Evolutionary conservation across 1,140 invertebrate species (phyloP), one percentile per base, ranked within the genome.

Genomic region (Vollenhovia emeryi): DNA sequence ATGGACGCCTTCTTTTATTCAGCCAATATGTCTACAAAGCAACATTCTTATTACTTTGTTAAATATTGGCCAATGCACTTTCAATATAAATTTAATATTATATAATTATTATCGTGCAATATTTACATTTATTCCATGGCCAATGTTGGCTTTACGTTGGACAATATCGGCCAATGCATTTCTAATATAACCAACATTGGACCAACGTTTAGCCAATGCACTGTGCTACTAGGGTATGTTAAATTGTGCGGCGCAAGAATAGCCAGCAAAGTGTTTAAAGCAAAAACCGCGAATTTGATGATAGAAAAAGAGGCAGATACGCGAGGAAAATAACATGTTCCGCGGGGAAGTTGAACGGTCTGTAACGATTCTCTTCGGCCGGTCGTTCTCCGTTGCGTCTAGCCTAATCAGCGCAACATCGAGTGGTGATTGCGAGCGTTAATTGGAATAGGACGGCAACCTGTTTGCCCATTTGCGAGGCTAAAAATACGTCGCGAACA

Each of bases 401-500:
- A 52, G 30, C 9, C 30, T 30, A 68, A 68, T 68, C 43, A 68
- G 33, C 75, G 30, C 60, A 50, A 50, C 13, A 18, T 66, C 30
- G 75, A 66, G 13, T 21, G 11, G 8, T 9, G 5, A 3, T 75
- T 13, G 55, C 36, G 59, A 66, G 60, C 13, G n/a, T 36, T 57
- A 50, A 78, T 64, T 33, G 43, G 15, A 36, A 43, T 43, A 80
- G 3, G 9, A 80, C 36, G 43, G 27, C 64, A 71, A 71, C 27
- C 36, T 57, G 50, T 45, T 57, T 71, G 6, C 33, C 48, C 8
- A 18, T 9, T 33, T n/a, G 8, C 24, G 78, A 43, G 9, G 18
- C 24, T 71, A 73, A 82, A 57, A 80, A 82, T 73, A 57, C 11
- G n/a, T n/a, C 48, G 64, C 27, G 21, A 18, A 50, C 45, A 57